A percentile compares a stretch with the other conserved stretches of the same genome.
Conservation (phyloP, 1,140 invertebrate species). For the Phymastichus coffea region DNA sequence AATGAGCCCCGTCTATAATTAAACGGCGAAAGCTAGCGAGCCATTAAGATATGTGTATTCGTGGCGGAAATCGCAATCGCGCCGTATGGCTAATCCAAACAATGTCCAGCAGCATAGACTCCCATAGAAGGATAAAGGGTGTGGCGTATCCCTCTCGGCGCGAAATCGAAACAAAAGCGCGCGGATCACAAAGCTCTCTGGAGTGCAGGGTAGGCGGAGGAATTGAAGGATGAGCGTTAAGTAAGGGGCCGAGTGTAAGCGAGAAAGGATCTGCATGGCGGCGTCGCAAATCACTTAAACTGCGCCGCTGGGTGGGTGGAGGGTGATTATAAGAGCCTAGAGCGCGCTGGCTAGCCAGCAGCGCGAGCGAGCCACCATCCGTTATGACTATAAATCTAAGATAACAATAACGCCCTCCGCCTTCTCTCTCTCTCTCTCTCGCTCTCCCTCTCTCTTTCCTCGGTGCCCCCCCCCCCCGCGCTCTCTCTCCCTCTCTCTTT, state of each 20-base stretch:
- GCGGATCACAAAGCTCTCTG: conserved; percentile 32
- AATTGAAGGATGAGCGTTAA: conserved; percentile 2
- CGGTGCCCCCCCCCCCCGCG: conserved; percentile 4
- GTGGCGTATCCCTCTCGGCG: too few relatives aligned
- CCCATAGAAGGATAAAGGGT: too few relatives aligned
- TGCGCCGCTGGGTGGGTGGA: conserved; percentile 45
- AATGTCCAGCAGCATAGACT: too few relatives aligned
- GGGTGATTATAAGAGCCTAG: conserved; percentile 59
- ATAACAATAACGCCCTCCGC: conserved; percentile 56
- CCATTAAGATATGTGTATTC: too few relatives aligned
- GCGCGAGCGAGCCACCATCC: conserved; percentile 53
- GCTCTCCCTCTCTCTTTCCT: conserved; percentile 6
- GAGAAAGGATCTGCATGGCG: conserved; percentile 54
- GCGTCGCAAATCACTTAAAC: conserved; percentile 59
- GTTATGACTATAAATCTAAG: conserved; percentile 60
- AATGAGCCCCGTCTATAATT: too few relatives aligned
- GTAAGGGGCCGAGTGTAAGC: conserved; percentile 17
- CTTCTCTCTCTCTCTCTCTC: conserved; percentile 17
- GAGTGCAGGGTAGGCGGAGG: not conserved
- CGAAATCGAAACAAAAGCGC: too few relatives aligned
- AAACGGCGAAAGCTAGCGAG: too few relatives aligned
- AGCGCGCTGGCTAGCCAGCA: conserved; percentile 47
- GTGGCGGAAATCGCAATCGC: too few relatives aligned
- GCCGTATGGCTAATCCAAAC: too few relatives aligned
- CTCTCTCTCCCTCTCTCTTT: conserved; percentile 32